Percentiles rank a stretch among this genome's conserved stretches.
Evolutionary conservation across 2,113 vertebrate species (phyloP).

Genomic region (Asarcornis scutulata): DNA sequence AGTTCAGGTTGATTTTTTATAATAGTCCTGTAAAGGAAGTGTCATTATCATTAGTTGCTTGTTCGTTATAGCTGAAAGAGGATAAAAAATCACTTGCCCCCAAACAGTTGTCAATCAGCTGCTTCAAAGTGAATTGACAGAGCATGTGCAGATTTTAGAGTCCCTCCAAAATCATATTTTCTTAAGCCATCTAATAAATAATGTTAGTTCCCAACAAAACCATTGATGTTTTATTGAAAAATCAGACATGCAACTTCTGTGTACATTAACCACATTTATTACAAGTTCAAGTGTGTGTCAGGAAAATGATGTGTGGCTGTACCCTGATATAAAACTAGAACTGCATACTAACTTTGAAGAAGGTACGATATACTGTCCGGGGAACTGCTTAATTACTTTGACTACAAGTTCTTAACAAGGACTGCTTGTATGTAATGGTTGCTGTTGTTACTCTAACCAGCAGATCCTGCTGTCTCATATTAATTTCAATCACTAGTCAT

Average conservation of each 20-base stretch:
- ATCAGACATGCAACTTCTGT: neutral
- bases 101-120: neutral
- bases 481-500: neutral
- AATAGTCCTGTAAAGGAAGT: neutral
- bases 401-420: neutral
- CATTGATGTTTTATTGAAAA: neutral
- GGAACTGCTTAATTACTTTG: neutral
- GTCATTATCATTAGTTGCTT: neutral
- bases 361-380: accelerated
- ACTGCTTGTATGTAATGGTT: neutral
- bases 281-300: neutral
- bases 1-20: neutral
- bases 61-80: neutral
- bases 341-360: neutral
- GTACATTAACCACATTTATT: neutral
- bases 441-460: neutral
- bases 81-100: neutral
- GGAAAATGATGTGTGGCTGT: neutral
- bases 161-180: neutral
- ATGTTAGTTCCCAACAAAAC: neutral
- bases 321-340: neutral
- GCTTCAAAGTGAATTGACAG: neutral
- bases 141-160: neutral
- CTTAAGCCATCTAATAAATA: neutral
- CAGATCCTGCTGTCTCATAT: neutral